phyloP scores from a whole-genome alignment of 2,888 invertebrate species.

The Brachyptera putata region DNA sequence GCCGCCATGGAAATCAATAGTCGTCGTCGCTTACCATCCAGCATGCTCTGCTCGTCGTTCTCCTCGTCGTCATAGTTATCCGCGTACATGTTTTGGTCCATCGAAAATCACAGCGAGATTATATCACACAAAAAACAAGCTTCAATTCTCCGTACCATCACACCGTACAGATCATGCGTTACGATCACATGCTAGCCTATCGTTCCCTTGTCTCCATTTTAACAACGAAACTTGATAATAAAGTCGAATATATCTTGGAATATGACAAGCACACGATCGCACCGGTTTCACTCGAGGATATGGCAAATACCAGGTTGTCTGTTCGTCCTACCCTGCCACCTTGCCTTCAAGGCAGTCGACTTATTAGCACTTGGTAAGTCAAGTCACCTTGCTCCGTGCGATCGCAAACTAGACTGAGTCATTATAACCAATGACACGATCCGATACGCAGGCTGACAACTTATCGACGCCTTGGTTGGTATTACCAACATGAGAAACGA shows the following conservation, averaged over 20 bases:
- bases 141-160: neutral
- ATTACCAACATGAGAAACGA: neutral
- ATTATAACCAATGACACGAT: neutral
- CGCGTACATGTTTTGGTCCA: neutral
- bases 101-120: neutral
- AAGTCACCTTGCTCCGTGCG: neutral
- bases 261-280: too few relatives aligned
- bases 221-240: neutral
- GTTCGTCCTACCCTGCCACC: too few relatives aligned
- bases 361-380: too few relatives aligned
- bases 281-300: too few relatives aligned
- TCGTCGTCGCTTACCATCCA: conserved; percentile 43
- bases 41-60: conserved; percentile 45
- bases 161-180: too few relatives aligned
- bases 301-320: too few relatives aligned
- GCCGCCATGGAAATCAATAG: conserved; percentile 4
- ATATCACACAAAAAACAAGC: too few relatives aligned
- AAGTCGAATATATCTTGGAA: too few relatives aligned
- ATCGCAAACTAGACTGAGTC: neutral
- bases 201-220: neutral
- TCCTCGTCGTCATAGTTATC: conserved; percentile 42
- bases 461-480: neutral
- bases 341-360: neutral
- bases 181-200: too few relatives aligned
- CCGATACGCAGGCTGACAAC: neutral